Percentiles rank a stretch among this genome's conserved stretches.
These are phyloP conservation scores for Sylvilagus bachmani DNA, from an alignment of 2,113 vertebrate genomes.

Conservation along the genomic window DNA sequence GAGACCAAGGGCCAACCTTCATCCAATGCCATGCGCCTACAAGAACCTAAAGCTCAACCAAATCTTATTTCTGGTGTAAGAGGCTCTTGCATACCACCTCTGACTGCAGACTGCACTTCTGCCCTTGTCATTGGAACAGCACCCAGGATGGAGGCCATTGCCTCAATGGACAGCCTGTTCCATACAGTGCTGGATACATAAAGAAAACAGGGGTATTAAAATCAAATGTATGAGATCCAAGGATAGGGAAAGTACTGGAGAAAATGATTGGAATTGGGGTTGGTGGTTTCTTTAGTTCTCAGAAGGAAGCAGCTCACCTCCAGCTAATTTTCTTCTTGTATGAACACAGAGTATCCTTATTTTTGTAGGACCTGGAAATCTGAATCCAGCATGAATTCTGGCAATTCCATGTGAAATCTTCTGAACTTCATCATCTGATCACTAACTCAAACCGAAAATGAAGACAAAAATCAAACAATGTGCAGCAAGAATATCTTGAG, in stretches of 20 bases:
- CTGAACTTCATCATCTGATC: neutral
- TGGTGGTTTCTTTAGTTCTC: neutral
- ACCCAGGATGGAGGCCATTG: neutral
- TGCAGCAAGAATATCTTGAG: neutral
- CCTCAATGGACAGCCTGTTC: neutral
- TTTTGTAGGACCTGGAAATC: neutral
- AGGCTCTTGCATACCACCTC: neutral
- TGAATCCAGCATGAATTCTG: neutral
- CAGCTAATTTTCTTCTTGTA: neutral
- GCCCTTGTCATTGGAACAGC: neutral
- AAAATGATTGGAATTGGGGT: neutral
- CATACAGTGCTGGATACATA: neutral
- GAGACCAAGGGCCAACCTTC: neutral
- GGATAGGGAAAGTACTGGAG: neutral
- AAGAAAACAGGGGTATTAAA: neutral
- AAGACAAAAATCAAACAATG: neutral
- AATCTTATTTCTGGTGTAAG: neutral
- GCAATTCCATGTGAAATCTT: neutral
- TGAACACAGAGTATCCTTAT: neutral
- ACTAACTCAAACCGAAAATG: conserved; percentile 21
- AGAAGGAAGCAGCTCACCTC: neutral
- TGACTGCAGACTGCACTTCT: neutral
- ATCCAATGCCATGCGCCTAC: neutral
- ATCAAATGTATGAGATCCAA: neutral
- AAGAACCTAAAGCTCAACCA: neutral